Conservation (phyloP, 2,888 invertebrate species). For the Hyposoter didymator region DNA sequence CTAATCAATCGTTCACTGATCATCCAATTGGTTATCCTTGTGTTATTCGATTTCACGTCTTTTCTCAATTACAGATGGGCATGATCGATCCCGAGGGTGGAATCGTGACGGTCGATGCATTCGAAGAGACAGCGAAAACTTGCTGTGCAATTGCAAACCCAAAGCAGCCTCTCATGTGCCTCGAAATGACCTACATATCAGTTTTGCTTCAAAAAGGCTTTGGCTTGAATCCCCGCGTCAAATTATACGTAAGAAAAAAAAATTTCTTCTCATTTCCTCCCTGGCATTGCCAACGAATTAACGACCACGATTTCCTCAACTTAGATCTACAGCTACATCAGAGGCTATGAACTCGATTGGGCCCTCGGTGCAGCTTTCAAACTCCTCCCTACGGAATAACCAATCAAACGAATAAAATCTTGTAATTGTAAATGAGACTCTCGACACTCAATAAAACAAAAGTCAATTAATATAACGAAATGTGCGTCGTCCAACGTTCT, state of each 20-base stretch:
- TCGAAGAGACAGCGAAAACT: slow-evolving; percentile 87
- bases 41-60: not conserved
- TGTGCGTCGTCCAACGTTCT: no score
- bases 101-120: slow-evolving; percentile 89
- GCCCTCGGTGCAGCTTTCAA: no score
- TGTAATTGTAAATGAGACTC: no score
- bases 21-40: slow-evolving; percentile 21
- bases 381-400: no score
- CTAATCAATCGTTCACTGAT: no score
- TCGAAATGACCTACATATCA: slow-evolving; percentile 95
- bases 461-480: no score
- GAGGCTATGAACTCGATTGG: no score
- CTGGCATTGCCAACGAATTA: not conserved
- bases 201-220: slow-evolving; percentile 94
- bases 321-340: no score
- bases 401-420: no score
- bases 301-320: no score
- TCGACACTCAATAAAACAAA: no score
- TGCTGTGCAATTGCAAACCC: no score
- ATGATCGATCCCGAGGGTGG: slow-evolving; percentile 90
- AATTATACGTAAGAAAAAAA: slow-evolving; percentile 87
- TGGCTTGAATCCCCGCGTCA: slow-evolving; percentile 87
- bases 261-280: not conserved
- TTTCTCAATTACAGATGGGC: slow-evolving; percentile 71
- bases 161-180: slow-evolving; percentile 96